Evolutionary conservation across 2,888 invertebrate species (phyloP), one percentile per base, ranked within the genome.

Genomic region (Patella caerulea): DNA sequence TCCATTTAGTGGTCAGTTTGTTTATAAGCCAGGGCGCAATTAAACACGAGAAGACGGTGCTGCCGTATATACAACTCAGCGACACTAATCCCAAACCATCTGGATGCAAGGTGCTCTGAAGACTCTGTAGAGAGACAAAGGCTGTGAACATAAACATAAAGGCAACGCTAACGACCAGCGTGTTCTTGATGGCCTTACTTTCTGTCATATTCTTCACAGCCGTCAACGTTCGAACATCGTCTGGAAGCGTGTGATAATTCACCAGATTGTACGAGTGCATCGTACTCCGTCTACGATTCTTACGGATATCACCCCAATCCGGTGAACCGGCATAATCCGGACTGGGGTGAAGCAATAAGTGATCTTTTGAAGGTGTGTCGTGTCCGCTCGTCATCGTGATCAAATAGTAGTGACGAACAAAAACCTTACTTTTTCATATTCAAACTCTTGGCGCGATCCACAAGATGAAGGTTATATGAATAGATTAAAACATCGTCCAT

Each of bases 61-160:
- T 87, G 7, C 86, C 85, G 81, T 91, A 89, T 73, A 91, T 85
- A 79, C 88, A 87, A 79, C 89, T 87, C 12, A 91, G 87, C 0
- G 90, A 90, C 15, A 87, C 85, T 5, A 91, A 88, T 0, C 89
- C 89, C 9, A 88, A 80, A 2, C 89, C 90, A 3, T 84, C 85
- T 1, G 87, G 84, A 82, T 90, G 86, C 75, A 90, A 83, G 34
- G 88, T 86, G 81, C 90, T 90, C 80, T 90, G 90, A 11, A 91
- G 79, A 65, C 88, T 88, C 76, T 90, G 87, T 9, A 90, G 81
- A 0, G 90, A 90, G 9, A 90, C 86, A 81, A 91, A 90, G 7
- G 88, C 89, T 3, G 90, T 90, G 77, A 88, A 88, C 29, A 89
- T 86, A 52, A 91, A 87, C 89, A 90, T 90, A 82, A 90, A 90